These are phyloP conservation scores for Varecia variegata DNA, from an alignment of 2,797 vertebrate genomes.

Conservation along the genomic window DNA sequence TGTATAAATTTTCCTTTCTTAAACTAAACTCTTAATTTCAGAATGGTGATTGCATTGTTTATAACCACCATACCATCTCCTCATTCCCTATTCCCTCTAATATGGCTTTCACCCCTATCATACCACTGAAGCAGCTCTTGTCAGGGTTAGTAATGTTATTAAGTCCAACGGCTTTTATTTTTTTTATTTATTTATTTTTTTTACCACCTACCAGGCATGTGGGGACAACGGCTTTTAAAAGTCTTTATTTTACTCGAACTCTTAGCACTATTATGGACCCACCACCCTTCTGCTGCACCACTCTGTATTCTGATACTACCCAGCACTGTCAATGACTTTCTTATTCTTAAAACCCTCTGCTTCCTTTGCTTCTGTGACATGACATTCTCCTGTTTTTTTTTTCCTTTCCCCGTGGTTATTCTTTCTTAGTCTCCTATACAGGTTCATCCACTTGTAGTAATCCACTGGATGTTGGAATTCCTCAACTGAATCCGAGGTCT, in stretches of 20 bases:
- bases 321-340: neutral
- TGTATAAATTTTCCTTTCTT: neutral
- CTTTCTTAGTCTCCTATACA: neutral
- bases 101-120: neutral
- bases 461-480: neutral
- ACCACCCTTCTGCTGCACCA: neutral
- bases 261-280: neutral
- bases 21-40: neutral
- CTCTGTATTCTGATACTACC: neutral
- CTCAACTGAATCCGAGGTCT: neutral
- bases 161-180: neutral
- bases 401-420: neutral
- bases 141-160: neutral
- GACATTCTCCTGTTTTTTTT: neutral
- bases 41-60: neutral
- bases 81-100: neutral
- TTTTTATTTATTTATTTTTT: too few species aligned
- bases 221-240: neutral
- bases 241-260: neutral
- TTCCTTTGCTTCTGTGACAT: neutral
- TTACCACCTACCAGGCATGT: too few species aligned
- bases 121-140: neutral
- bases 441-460: neutral
- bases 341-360: neutral
- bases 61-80: neutral